Percentiles rank a stretch among this genome's conserved stretches.
These are phyloP conservation scores for Temnopleurus reevesii DNA, from an alignment of 53 echinoderm and acorn worm genomes.

Conservation along the genomic window DNA sequence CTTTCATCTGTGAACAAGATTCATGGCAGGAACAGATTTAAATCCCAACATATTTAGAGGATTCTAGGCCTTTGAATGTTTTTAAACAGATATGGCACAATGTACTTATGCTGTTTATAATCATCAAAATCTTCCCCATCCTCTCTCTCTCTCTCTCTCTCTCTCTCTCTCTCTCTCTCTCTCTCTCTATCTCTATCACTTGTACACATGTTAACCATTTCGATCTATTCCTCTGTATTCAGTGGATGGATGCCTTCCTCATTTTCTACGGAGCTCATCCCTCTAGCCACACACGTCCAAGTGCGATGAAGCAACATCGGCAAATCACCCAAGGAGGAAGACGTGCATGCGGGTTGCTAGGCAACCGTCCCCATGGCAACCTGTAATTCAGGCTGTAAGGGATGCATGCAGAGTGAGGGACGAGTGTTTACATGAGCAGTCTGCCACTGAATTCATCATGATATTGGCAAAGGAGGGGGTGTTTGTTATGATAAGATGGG, in stretches of 20 bases:
- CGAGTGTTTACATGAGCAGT: constrained; percentile 29
- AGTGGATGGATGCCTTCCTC: neutral
- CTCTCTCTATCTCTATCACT: neutral
- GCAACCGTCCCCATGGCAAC: constrained; percentile 35
- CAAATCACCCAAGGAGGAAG: neutral
- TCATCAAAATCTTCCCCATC: neutral
- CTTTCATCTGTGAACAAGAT: neutral
- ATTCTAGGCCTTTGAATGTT: neutral
- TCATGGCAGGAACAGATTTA: too few species aligned
- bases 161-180: neutral
- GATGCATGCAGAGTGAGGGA: constrained; percentile 2
- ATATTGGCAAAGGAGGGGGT: neutral
- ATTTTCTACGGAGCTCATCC: neutral
- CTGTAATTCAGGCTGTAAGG: constrained; percentile 30
- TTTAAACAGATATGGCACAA: neutral
- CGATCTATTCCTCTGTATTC: neutral
- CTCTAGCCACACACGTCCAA: neutral
- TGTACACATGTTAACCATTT: too few species aligned
- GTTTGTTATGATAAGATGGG: constrained; percentile 20
- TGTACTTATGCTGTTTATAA: neutral
- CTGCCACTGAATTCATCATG: constrained; percentile 6
- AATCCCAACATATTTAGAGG: neutral
- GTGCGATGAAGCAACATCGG: constrained; percentile 1
- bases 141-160: neutral
- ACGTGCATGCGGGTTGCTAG: constrained; percentile 48